These are phyloP conservation scores for Cataglyphis livida DNA, from an alignment of 2,888 invertebrate species.

Conservation along the genomic window DNA sequence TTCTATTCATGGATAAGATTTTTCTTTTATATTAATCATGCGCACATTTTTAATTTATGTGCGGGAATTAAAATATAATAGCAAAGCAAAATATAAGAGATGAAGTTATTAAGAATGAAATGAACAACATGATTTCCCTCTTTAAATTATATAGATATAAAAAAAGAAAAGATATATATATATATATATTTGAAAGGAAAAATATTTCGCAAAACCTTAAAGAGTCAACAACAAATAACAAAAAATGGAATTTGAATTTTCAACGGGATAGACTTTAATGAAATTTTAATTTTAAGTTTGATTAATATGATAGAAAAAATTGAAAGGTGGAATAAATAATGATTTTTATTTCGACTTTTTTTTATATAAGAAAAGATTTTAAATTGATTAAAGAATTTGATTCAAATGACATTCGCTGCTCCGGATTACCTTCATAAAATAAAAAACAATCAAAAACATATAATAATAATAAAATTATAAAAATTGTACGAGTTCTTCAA, in stretches of 20 bases:
- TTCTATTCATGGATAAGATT: not conserved
- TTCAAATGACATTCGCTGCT: not conserved
- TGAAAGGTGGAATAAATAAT: not conserved
- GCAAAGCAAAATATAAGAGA: not conserved
- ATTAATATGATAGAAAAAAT: not conserved
- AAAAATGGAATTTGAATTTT: too few relatives aligned
- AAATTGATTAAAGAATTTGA: not conserved
- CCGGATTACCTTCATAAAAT: not conserved
- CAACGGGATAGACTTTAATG: not conserved
- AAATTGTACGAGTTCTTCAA: not conserved
- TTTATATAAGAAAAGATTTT: too few relatives aligned
- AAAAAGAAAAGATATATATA: too few relatives aligned
- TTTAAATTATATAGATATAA: too few relatives aligned
- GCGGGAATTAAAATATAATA: not conserved
- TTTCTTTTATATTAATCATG: not conserved
- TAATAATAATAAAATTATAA: slow-evolving; percentile 3
- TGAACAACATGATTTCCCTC: too few relatives aligned
- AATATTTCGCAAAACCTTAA: not conserved
- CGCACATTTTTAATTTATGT: not conserved
- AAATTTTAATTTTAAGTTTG: not conserved
- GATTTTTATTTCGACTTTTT: not conserved
- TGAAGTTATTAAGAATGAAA: too few relatives aligned
- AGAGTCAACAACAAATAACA: too few relatives aligned
- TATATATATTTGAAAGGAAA: not conserved
- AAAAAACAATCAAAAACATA: not conserved